Base-by-base conservation (phyloP, 2,888 invertebrate species). In the Oasisia sp. region DNA sequence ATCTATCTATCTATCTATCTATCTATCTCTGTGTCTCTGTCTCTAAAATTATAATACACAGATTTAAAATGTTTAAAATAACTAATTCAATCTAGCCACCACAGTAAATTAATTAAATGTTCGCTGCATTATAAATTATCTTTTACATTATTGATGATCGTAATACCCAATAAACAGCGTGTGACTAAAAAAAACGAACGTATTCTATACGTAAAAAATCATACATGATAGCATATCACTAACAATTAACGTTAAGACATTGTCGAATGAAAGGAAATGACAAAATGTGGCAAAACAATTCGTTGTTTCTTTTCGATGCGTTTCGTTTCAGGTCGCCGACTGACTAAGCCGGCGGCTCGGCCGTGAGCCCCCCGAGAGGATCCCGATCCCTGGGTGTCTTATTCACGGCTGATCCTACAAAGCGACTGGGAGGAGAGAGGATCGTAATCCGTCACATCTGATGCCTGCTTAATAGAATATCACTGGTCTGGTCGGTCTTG, bases 331-430 rank as follows among this genome's bases (percentile, higher is more conserved):
- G 74, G 27, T 74, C 4, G 74, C 74, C 27, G 74, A 1, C 74
- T 19, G n/a, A 2, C 74, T 74, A n/a, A 19, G 74, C 74, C n/a
- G 27, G 27, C 19, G n/a, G 74, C 74, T 74, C 74, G 74, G 27
- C 19, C 14, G 74, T 27, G 19, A 27, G 3, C 74, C 74, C 2
- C 74, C 74, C n/a, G 74, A 74, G 74, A 74, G 19, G 74, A 74
- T 19, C 74, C 74, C 74, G 74, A 74, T 27, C 74, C 74, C 74
- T 7, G 74, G 74, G n/a, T 74, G 74, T 74, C 74, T 74, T 19
- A 74, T 74, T 74, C 74, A 74, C 74, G 74, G 74, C 74, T 74
- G 74, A 74, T 74, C 74, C 74, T 74, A 74, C n/a, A 74, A 74
- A 74, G 74, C 74, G 27, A 19, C 74, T 19, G 19, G 74, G 74